These are phyloP conservation scores for Omphaloscelis lunosa DNA, from an alignment of 2,888 invertebrate species.

Conservation along the genomic window DNA sequence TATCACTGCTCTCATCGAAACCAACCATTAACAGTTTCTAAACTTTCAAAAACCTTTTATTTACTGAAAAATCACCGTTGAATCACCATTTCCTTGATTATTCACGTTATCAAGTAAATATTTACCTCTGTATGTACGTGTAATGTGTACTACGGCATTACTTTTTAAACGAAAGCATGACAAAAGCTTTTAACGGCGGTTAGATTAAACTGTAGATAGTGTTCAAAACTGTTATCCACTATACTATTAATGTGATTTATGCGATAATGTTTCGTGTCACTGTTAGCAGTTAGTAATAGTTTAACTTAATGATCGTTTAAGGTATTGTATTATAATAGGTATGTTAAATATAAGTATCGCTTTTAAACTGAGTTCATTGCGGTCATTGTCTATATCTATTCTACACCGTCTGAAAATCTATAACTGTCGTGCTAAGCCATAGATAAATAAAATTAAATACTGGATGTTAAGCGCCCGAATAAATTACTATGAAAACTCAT, in stretches of 20 bases:
- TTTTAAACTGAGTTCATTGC: constrained; percentile 23
- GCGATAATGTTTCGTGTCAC: constrained; percentile 38
- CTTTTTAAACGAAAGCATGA: constrained; percentile 51
- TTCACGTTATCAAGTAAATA: constrained; percentile 9
- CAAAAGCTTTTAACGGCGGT: constrained; percentile 69
- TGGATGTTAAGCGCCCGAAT: too few species aligned
- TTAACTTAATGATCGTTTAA: constrained; percentile 22
- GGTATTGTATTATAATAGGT: constrained; percentile 6
- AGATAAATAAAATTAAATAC: too few species aligned
- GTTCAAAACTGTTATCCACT: constrained; percentile 31
- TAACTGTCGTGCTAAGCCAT: too few species aligned
- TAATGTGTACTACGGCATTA: constrained; percentile 33
- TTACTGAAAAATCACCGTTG: constrained; percentile 2
- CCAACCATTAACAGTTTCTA: neutral
- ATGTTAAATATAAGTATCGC: constrained; percentile 11
- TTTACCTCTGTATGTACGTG: neutral
- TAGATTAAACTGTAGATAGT: constrained; percentile 58
- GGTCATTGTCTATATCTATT: constrained; percentile 8
- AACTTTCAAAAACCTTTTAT: neutral
- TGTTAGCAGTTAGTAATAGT: constrained; percentile 45
- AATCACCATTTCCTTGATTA: constrained; percentile 2
- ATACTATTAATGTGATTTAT: constrained; percentile 30
- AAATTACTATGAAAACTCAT: too few species aligned
- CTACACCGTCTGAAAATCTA: too few species aligned
- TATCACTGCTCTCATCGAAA: too few species aligned